Percentiles rank a stretch among this genome's conserved stretches.
phyloP scores from a whole-genome alignment of 1,140 invertebrate genomes.

The Heterodera schachtii region DNA sequence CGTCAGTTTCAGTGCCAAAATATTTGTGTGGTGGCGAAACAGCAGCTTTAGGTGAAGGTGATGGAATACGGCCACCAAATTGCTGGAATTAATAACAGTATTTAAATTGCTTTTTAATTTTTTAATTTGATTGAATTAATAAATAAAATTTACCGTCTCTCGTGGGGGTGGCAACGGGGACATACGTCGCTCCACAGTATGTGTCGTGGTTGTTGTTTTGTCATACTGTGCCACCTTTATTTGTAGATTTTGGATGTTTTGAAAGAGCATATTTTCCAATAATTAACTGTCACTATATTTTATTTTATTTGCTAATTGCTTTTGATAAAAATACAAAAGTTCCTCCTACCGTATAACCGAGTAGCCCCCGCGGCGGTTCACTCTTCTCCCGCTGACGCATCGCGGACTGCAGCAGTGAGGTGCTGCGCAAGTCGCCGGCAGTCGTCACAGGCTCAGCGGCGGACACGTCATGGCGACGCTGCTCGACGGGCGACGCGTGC shows the following conservation, averaged over 20 bases:
- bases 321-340: no score
- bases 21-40: conserved; percentile 35
- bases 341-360: conserved; percentile 58
- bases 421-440: conserved; percentile 12
- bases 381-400: conserved; percentile 3
- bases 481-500: not conserved
- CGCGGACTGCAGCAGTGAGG: conserved; percentile 24
- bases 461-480: not conserved
- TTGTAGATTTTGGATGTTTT: no score
- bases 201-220: conserved; percentile 45
- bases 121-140: not conserved
- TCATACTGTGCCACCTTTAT: conserved; percentile 17
- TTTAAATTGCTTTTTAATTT: no score
- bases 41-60: not conserved
- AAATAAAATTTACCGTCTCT: not conserved
- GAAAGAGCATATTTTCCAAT: no score
- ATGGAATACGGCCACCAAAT: not conserved
- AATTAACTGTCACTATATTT: no score
- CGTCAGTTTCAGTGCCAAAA: conserved; percentile 26
- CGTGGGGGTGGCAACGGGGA: conserved; percentile 2
- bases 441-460: conserved; percentile 9
- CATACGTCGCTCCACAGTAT: not conserved
- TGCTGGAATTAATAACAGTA: not conserved
- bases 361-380: conserved; percentile 1
- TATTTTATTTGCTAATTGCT: no score